Conservation (phyloP, 2,888 invertebrate genomes). For the Cephus pulcher region DNA sequence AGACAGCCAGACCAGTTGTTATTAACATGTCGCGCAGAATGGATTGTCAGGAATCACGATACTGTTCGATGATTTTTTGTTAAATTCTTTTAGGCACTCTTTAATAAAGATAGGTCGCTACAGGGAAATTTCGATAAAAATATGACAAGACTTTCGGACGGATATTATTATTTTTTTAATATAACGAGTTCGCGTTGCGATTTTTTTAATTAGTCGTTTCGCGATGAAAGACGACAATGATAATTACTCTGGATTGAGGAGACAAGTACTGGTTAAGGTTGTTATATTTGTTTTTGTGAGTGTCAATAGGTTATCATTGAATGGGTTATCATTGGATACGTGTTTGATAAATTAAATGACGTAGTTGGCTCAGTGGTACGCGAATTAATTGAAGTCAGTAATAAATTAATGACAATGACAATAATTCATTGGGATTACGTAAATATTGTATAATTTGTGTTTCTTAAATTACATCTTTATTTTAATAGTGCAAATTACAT, state of each 20-base stretch:
- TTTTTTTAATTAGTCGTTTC: neutral
- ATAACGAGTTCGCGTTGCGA: neutral
- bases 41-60: neutral
- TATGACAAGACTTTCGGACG: neutral
- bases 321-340: neutral
- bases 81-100: neutral
- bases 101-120: neutral
- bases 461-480: neutral
- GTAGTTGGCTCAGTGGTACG: neutral
- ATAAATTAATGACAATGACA: neutral
- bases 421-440: neutral
- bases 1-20: neutral
- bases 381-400: neutral
- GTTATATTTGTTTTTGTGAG: neutral
- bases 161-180: neutral
- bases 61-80: neutral
- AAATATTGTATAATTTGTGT: neutral
- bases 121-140: neutral
- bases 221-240: constrained; percentile 14
- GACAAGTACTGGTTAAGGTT: constrained; percentile 27
- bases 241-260: constrained; percentile 19
- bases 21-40: neutral
- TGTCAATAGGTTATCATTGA: neutral
- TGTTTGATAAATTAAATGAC: neutral
- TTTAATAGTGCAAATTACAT: constrained; percentile 3